These are phyloP conservation scores for Ivindomyrus marchei DNA, from an alignment of 2,113 vertebrate species.

Conservation along the genomic window DNA sequence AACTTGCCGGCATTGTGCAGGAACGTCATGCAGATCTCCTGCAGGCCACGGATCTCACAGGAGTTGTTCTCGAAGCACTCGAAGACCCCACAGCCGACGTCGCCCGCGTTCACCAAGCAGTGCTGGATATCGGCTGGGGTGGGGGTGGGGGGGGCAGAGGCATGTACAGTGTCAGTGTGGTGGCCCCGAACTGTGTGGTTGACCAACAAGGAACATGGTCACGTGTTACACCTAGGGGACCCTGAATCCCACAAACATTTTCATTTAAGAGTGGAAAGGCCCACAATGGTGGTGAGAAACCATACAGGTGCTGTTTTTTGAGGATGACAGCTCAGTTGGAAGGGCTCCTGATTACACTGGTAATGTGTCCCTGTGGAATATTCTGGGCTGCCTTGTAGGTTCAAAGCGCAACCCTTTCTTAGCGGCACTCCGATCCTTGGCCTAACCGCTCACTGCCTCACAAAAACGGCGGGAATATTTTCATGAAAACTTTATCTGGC, in stretches of 20 bases:
- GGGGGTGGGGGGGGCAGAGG: conserved; percentile 30
- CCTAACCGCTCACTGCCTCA: neutral
- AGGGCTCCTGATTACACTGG: neutral
- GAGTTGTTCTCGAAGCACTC: conserved; percentile 99
- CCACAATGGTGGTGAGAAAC: neutral
- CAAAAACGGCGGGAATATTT: neutral
- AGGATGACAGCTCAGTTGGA: neutral
- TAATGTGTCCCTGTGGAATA: neutral
- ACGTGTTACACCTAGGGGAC: neutral
- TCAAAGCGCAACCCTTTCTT: neutral
- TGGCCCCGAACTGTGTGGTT: neutral
- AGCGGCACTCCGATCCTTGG: neutral
- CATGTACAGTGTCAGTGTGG: neutral
- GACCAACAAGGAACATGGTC: neutral
- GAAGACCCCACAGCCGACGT: conserved; percentile 96
- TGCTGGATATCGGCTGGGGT: conserved; percentile 90
- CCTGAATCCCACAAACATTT: neutral
- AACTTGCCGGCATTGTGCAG: conserved; percentile 99
- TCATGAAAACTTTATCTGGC: conserved; percentile 10
- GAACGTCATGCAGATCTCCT: conserved; percentile 98
- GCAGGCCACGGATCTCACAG: conserved; percentile 93
- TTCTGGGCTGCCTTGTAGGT: neutral
- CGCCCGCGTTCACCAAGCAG: conserved; percentile 90
- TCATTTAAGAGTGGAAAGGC: neutral
- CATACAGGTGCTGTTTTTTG: neutral